Percentiles rank a stretch among this genome's conserved stretches.
These are phyloP conservation scores for Digitonthophagus gazella DNA, from an alignment of 2,888 invertebrate genomes.

Conservation along the genomic window DNA sequence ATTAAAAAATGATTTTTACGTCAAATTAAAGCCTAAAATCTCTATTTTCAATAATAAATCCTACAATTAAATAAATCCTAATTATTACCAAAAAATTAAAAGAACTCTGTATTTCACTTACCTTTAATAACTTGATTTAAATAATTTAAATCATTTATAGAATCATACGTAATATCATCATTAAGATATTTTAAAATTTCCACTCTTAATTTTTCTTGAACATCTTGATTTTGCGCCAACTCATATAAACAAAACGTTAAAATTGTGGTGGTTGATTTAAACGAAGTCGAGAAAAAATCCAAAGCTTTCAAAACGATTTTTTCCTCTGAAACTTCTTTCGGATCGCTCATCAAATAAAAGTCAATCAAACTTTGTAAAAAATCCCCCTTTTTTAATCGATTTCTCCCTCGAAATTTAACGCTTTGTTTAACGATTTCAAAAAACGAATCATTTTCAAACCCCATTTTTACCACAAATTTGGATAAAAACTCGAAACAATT, in stretches of 20 bases:
- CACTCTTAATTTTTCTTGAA: slow-evolving; percentile 50
- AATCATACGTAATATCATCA: slow-evolving; percentile 42
- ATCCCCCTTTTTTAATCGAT: slow-evolving; percentile 53
- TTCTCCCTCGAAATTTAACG: slow-evolving; percentile 50
- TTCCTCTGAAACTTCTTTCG: slow-evolving; percentile 36
- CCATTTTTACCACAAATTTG: slow-evolving; percentile 28
- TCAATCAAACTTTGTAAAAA: slow-evolving; percentile 57
- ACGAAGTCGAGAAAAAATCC: slow-evolving; percentile 61
- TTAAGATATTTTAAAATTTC: slow-evolving; percentile 47
- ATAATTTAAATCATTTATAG: slow-evolving; percentile 44
- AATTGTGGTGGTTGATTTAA: slow-evolving; percentile 60
- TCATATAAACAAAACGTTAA: slow-evolving; percentile 57
- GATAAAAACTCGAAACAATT: slow-evolving; percentile 32
- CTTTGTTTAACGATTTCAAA: slow-evolving; percentile 49
- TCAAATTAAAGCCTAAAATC: too few species aligned
- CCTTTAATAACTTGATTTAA: slow-evolving; percentile 54
- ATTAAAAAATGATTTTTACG: too few species aligned
- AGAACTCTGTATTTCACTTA: slow-evolving; percentile 36
- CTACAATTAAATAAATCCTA: too few species aligned
- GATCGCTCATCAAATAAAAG: slow-evolving; percentile 48
- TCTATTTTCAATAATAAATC: too few species aligned
- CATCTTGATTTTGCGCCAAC: slow-evolving; percentile 49
- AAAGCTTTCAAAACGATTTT: slow-evolving; percentile 55
- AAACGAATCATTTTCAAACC: slow-evolving; percentile 48
- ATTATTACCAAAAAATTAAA: too few species aligned